Conservation (phyloP, 1,140 invertebrate species). For the Aphidius ervi region DNA sequence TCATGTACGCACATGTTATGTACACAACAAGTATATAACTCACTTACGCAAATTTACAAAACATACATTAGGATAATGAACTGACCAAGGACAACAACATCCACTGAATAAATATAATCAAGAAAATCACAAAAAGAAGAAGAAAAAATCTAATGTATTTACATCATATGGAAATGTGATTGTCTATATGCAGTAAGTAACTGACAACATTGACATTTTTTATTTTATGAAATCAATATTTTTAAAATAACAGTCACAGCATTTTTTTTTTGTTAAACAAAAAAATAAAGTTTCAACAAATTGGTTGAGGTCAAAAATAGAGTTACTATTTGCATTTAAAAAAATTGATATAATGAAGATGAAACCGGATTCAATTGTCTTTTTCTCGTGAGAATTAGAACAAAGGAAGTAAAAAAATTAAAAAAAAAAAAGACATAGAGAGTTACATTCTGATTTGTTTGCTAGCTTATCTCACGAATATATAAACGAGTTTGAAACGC, state of each 20-base stretch:
- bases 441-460: conserved; percentile 9
- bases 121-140: too few species aligned
- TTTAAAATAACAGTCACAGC: too few species aligned
- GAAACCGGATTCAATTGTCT: conserved; percentile 4
- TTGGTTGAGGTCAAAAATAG: too few species aligned
- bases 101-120: too few species aligned
- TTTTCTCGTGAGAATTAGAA: conserved; percentile 16
- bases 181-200: too few species aligned
- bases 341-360: neutral
- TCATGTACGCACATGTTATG: too few species aligned
- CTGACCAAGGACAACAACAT: neutral
- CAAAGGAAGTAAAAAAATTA: conserved; percentile 17
- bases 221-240: too few species aligned
- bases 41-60: conserved; percentile 3
- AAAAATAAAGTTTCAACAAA: too few species aligned
- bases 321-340: neutral
- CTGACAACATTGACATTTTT: too few species aligned
- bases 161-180: too few species aligned
- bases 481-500: conserved; percentile 19
- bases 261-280: too few species aligned
- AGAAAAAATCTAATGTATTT: too few species aligned
- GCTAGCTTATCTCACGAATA: conserved; percentile 8
- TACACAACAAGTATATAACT: neutral
- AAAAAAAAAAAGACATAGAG: conserved; percentile 1
- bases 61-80: conserved; percentile 19